Percentiles rank a stretch among this genome's conserved stretches.
phyloP scores from a whole-genome alignment of 2,113 vertebrate species.

The Eonycteris spelaea region DNA sequence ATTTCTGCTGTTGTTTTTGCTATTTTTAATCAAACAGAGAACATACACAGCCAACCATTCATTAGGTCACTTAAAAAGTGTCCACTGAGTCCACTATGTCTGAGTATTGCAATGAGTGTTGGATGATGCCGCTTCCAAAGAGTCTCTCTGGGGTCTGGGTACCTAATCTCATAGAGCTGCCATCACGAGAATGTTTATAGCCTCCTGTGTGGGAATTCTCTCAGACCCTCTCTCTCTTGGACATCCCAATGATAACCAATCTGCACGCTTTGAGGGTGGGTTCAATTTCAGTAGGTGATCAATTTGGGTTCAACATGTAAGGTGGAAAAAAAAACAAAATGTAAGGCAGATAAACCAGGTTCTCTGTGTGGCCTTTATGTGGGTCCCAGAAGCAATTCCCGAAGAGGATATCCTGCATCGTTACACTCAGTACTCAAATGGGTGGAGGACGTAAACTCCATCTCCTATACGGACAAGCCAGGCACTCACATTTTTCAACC shows the following conservation, averaged over 20 bases:
- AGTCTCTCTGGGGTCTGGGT: too few species aligned
- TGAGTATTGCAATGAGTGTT: background rate
- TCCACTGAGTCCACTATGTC: accelerated
- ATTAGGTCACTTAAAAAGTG: background rate
- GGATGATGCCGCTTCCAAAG: background rate
- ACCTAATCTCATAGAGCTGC: accelerated
- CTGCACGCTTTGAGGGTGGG: background rate
- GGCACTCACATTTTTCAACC: background rate
- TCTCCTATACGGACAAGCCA: background rate
- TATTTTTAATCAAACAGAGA: background rate
- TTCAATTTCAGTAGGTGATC: background rate
- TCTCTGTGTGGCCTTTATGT: background rate
- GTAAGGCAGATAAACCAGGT: background rate
- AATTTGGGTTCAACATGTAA: background rate
- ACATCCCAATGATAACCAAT: background rate
- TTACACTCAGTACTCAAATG: background rate
- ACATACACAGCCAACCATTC: background rate
- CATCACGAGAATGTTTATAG: background rate
- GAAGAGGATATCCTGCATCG: background rate
- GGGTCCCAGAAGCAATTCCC: background rate
- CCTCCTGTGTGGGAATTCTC: background rate
- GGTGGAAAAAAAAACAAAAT: background rate
- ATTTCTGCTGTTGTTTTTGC: background rate
- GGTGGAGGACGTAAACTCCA: background rate
- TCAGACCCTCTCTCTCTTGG: background rate